Conservation (phyloP, 2,797 vertebrate species). For the Adrianichthys oophorus region DNA sequence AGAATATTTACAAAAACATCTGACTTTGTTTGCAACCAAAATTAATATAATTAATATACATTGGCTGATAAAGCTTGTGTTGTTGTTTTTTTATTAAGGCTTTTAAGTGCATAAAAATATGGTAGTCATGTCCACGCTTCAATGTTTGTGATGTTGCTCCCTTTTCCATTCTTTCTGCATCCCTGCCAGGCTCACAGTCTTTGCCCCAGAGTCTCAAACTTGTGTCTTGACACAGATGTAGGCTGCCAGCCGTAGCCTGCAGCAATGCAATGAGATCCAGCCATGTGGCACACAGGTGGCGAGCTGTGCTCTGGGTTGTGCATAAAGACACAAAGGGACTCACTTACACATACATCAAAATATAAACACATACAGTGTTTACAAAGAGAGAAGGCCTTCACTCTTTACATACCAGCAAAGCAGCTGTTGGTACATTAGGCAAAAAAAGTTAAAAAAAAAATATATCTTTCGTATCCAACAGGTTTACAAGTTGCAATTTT, state of each 20-base stretch:
- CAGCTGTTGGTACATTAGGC: constrained; percentile 48
- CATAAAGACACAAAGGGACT: constrained; percentile 28
- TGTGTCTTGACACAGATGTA: constrained; percentile 48
- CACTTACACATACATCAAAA: constrained; percentile 13
- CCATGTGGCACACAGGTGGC: constrained; percentile 53
- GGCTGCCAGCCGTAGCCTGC: constrained; percentile 44
- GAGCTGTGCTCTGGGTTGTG: constrained; percentile 45
- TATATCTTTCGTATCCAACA: constrained; percentile 12
- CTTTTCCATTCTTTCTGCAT: neutral
- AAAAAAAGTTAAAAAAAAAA: constrained; percentile 22
- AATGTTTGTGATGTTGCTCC: neutral
- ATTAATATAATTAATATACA: too few species aligned
- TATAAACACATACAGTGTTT: constrained; percentile 25
- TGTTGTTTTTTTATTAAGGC: too few species aligned
- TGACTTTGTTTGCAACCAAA: too few species aligned
- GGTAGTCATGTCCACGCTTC: too few species aligned
- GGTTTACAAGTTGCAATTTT: too few species aligned
- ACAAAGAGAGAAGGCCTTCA: constrained; percentile 15
- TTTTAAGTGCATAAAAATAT: neutral
- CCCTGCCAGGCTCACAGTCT: constrained; percentile 6
- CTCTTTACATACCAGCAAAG: constrained; percentile 33
- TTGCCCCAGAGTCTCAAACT: constrained; percentile 28
- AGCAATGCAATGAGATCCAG: constrained; percentile 43
- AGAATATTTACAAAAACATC: too few species aligned
- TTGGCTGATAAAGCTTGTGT: too few species aligned